These are phyloP conservation scores for Phrynocephalus vlangalii DNA, from an alignment of 2,797 vertebrate genomes.

Conservation along the genomic window DNA sequence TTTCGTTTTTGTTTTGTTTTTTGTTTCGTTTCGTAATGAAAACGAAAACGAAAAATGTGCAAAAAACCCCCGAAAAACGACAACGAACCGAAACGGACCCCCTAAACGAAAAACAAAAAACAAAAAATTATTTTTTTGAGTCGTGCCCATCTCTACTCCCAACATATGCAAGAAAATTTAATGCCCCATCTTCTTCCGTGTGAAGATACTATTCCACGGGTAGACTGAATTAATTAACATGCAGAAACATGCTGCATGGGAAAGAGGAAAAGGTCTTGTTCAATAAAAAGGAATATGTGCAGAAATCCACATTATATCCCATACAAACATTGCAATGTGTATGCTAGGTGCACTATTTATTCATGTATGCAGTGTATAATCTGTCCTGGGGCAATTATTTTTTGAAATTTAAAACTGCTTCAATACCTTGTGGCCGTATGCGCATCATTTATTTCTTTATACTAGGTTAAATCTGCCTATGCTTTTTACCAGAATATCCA, in stretches of 20 bases:
- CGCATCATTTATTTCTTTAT: background rate
- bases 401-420: background rate
- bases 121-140: too few species aligned
- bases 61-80: too few species aligned
- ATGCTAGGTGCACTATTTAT: background rate
- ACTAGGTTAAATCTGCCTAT: background rate
- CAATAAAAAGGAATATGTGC: background rate
- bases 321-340: background rate
- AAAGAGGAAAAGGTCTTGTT: background rate
- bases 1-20: too few species aligned
- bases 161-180: background rate
- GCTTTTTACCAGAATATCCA: background rate
- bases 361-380: background rate
- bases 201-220: background rate
- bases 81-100: too few species aligned
- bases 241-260: background rate
- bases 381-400: too few species aligned
- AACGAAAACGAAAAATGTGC: too few species aligned
- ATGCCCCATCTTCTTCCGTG: background rate
- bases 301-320: background rate
- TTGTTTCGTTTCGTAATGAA: too few species aligned
- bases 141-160: too few species aligned
- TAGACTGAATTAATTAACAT: background rate
- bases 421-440: background rate
- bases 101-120: too few species aligned